Conservation (phyloP, 2,797 vertebrate genomes). For the Chromis chromis region DNA sequence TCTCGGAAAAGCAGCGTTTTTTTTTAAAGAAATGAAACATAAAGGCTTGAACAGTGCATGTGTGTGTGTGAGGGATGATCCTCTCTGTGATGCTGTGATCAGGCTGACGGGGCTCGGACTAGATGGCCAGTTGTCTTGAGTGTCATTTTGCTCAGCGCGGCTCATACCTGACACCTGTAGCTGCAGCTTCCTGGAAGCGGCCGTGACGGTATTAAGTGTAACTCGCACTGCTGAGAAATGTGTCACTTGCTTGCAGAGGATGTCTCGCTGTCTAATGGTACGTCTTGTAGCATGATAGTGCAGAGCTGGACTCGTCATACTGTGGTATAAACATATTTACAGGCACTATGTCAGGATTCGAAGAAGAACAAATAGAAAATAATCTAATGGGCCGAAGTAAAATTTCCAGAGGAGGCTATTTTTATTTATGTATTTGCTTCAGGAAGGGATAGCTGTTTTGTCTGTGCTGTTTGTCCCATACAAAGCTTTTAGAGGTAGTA, state of each 20-base stretch:
- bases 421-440: neutral
- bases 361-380: neutral
- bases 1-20: constrained; percentile 57
- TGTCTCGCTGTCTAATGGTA: constrained; percentile 5
- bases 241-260: constrained; percentile 10
- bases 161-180: constrained; percentile 45
- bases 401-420: neutral
- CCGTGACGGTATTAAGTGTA: constrained; percentile 12
- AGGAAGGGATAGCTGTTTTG: neutral
- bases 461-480: neutral
- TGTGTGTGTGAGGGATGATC: constrained; percentile 35
- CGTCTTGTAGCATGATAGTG: neutral
- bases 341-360: neutral
- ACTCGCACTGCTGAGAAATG: constrained; percentile 4
- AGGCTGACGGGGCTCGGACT: constrained; percentile 29
- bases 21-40: constrained; percentile 42
- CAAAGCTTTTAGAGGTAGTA: neutral
- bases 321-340: constrained; percentile 3
- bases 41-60: constrained; percentile 21
- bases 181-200: constrained; percentile 49
- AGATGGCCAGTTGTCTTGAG: constrained; percentile 21
- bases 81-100: constrained; percentile 17
- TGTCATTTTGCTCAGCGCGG: constrained; percentile 22
- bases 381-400: neutral
- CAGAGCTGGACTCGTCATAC: no score